Base-by-base conservation (phyloP, 53 echinoderm and acorn worm genomes). In the Glandiceps talaboti region DNA sequence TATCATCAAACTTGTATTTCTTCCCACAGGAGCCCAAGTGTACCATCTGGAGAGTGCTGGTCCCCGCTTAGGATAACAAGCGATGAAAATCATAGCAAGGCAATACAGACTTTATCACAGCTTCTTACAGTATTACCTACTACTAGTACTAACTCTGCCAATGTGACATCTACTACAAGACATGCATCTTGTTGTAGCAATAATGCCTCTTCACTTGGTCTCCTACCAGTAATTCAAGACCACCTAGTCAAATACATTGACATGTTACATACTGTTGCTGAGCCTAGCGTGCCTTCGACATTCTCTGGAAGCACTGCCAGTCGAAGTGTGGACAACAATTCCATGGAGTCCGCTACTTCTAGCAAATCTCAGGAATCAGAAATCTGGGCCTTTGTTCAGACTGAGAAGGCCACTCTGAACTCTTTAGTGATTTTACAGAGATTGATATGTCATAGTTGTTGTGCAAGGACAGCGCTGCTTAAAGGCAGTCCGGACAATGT, bases 171-270 rank as follows among this genome's bases (percentile, higher is more conserved):
- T n/a, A n/a, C n/a, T n/a, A n/a, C 64, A 45, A 45, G 20, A 12
- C 64, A 12, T 45, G 64, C 6, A 45, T 20, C 20, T 6, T 45
- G 64, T 45, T 12, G 64, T 45, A n/a, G n/a, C n/a, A n/a, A n/a
- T n/a, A 6, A 45, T 6, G 6, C 64, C 6, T 12, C 6, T 45
- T 75, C 83, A 80, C 73, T 87, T 33, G 87, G 87, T 33, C 77
- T 93, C 73, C 78, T 93, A 1, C 93, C 93, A 27, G 73, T 88
- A 25, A 73, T 93, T n/a, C 90, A 93, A 79, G 90, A 90, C 33
- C 90, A 88, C 76, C 79, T 88, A 30, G 75, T 81, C 14, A 10
- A 30, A 0, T 93, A 90, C 31, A 79, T 93, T 1, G 90, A 90
- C 78, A 82, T 82, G 1, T 75, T 74, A 28, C 90, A 75, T 20